phyloP scores from a whole-genome alignment of 2,797 vertebrate species.

The Squalus acanthias region DNA sequence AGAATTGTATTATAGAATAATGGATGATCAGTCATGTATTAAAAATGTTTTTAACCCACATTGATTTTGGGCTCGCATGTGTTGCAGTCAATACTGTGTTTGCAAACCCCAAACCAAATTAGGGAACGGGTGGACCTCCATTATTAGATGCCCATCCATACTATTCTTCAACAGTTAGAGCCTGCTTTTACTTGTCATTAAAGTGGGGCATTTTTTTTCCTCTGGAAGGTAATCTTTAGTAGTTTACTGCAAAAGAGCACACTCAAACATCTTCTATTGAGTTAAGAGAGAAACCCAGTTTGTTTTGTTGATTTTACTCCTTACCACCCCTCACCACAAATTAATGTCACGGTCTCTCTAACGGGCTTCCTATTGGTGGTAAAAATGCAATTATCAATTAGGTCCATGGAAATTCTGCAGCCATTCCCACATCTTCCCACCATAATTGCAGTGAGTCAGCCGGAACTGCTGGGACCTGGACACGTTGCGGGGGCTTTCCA shows the following conservation, averaged over 20 bases:
- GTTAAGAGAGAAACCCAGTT: background rate
- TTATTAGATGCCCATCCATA: background rate
- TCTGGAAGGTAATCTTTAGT: background rate
- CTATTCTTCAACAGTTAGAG: background rate
- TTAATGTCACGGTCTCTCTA: background rate
- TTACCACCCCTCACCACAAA: background rate
- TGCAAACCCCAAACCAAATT: background rate
- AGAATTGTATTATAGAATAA: background rate
- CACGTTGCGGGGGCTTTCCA: background rate
- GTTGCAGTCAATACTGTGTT: background rate
- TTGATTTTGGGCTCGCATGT: background rate
- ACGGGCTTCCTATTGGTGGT: background rate
- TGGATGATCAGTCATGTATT: background rate
- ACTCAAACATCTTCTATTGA: background rate
- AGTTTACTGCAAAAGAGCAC: slow-evolving; percentile 12
- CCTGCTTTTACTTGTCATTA: background rate
- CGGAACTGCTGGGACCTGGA: background rate
- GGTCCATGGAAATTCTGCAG: background rate
- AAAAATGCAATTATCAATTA: background rate
- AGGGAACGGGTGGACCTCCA: background rate
- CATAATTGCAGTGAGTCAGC: background rate
- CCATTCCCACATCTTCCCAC: background rate
- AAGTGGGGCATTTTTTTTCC: background rate
- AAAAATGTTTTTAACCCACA: background rate
- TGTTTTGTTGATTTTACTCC: background rate